Base-by-base conservation (phyloP, 2,113 vertebrate species). In the Centrocercus urophasianus region DNA sequence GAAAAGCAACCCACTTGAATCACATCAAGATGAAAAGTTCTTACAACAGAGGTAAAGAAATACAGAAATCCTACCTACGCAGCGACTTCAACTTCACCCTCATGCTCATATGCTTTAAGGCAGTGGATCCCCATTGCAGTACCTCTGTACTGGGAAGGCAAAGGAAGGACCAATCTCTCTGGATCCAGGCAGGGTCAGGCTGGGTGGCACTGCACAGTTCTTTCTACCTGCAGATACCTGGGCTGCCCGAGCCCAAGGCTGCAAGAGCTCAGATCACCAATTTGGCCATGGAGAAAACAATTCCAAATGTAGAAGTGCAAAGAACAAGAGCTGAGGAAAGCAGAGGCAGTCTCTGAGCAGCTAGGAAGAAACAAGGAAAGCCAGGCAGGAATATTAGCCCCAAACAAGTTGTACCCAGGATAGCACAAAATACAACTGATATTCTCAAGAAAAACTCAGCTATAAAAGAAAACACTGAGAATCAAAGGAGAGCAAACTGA, bases 401-500 rank as follows among this genome's bases (percentile, higher is more conserved):
- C 86, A 71, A 78, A 32, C 8, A 74, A 1, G 67, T 34, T 72
- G 40, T 52, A 75, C 22, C 38, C 52, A 24, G 13, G 6, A 78
- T 88, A 60, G 38, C 72, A 88, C 17, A 69, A 86, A 71, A 81
- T 11, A 61, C 6, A 8, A 34, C 22, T n/a, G 1, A 47, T 6
- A 43, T 36, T 60, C 69, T 69, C 30, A 83, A 77, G 42, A 0
- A 0, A 86, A 86, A 11, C n/a, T 60, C 48, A 74, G 60, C 22
- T 30, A 30, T 18, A 6, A 56, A 80, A 67, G 60, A 67, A n/a
- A 8, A 19, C 1, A 22, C 2, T 1, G 30, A 90, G 22, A 90
- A 77, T 13, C 56, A 83, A 80, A 84, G 45, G 34, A 91, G 13
- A 93, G 72, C 76, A 93, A 86, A 95, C 16, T 82, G 91, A 91